phyloP scores from a whole-genome alignment of 2,888 invertebrate species.

The Limnephilus rhombicus region DNA sequence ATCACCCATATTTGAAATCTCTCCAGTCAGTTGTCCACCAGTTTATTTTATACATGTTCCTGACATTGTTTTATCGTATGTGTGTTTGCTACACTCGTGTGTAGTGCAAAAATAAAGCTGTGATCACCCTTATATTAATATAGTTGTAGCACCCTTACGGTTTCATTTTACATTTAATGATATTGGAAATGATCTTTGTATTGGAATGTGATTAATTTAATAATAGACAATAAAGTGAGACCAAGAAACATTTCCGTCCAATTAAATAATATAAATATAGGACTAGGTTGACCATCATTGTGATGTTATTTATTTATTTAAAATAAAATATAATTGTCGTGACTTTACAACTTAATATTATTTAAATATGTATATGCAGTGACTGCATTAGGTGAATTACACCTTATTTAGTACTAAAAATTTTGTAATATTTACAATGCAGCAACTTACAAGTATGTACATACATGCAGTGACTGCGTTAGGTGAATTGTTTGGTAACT shows the following conservation, averaged over 20 bases:
- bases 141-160: conserved; percentile 46
- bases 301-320: conserved; percentile 39
- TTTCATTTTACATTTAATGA: conserved; percentile 39
- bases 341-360: background rate
- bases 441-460: too few species aligned
- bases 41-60: conserved; percentile 28
- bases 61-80: conserved; percentile 21
- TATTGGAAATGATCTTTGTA: background rate
- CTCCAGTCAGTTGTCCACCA: background rate
- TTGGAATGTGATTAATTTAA: conserved; percentile 31
- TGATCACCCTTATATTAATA: conserved; percentile 58
- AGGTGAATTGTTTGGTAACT: too few species aligned
- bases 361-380: background rate
- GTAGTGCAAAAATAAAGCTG: conserved; percentile 66
- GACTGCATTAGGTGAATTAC: background rate
- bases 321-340: background rate
- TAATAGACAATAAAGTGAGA: conserved; percentile 24
- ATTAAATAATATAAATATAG: conserved; percentile 25
- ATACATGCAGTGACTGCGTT: background rate
- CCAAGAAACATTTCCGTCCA: conserved; percentile 53
- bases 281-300: background rate
- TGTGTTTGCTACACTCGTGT: conserved; percentile 33
- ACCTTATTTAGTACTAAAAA: too few species aligned
- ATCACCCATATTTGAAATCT: conserved; percentile 71
- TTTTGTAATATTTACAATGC: too few species aligned